Evolutionary conservation across 2,797 vertebrate species (phyloP).

Genomic region (Gallinago nigripennis): DNA sequence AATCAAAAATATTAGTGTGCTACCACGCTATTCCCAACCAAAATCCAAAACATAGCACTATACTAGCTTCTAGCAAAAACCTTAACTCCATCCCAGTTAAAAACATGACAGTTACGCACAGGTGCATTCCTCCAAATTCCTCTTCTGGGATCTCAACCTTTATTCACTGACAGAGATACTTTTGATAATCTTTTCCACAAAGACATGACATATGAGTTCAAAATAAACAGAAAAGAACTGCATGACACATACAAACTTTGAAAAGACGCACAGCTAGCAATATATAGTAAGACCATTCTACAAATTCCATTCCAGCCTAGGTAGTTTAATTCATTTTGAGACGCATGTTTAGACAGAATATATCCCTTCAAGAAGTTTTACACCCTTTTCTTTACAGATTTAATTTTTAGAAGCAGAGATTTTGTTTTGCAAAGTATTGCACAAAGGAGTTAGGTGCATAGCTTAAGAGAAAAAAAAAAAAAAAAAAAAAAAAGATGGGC

Average conservation of each 20-base stretch:
- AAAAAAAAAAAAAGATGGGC: background rate
- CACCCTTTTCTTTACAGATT: background rate
- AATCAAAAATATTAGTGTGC: background rate
- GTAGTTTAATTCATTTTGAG: background rate
- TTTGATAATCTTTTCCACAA: background rate
- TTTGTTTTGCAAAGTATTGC: background rate
- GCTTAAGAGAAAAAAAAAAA: background rate
- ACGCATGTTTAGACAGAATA: background rate
- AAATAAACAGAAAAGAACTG: background rate
- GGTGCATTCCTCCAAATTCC: background rate
- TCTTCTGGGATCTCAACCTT: background rate
- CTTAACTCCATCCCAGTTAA: background rate
- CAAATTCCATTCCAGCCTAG: background rate
- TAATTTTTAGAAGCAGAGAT: background rate
- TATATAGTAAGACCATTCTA: background rate
- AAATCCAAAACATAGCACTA: background rate
- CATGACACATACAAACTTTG: background rate
- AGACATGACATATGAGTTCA: background rate
- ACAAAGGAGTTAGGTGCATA: background rate
- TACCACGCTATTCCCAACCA: background rate
- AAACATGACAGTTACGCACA: background rate
- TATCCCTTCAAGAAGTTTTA: background rate
- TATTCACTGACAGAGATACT: fast-evolving
- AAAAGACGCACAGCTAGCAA: background rate
- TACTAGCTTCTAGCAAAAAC: background rate